A percentile compares a stretch with the other conserved stretches of the same genome.
Conservation (phyloP, 2,797 vertebrate species). For the Leptoclinus maculatus region DNA sequence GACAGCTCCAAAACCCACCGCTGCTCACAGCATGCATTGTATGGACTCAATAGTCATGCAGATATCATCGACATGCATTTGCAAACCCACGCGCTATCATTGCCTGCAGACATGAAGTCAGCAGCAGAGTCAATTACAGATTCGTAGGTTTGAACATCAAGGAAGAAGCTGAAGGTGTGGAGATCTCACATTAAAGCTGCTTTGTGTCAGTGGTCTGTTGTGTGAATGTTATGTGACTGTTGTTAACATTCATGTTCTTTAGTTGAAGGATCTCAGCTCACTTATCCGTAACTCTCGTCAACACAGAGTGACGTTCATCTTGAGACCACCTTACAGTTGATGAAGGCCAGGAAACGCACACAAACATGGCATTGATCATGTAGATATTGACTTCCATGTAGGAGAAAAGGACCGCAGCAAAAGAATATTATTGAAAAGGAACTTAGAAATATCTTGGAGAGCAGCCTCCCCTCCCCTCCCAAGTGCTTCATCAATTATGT, state of each 20-base stretch:
- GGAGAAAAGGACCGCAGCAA: conserved; percentile 28
- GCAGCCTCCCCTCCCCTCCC: background rate
- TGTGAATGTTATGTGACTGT: conserved; percentile 38
- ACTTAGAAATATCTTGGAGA: conserved; percentile 46
- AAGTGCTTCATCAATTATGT: conserved; percentile 71
- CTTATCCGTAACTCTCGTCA: background rate
- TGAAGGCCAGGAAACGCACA: background rate
- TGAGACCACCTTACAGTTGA: conserved; percentile 8
- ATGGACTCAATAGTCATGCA: conserved; percentile 25
- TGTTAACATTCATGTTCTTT: conserved; percentile 29
- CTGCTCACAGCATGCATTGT: conserved; percentile 37
- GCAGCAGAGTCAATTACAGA: conserved; percentile 41
- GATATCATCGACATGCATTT: conserved; percentile 47
- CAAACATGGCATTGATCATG: conserved; percentile 28
- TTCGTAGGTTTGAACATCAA: conserved; percentile 36
- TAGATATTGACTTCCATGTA: conserved; percentile 13
- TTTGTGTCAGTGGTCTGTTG: conserved; percentile 38
- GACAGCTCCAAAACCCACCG: conserved; percentile 16
- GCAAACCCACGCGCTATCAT: conserved; percentile 33
- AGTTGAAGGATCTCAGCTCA: conserved; percentile 15
- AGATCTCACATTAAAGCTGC: conserved; percentile 45
- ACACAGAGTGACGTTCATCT: conserved; percentile 9
- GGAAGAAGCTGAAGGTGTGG: conserved; percentile 13
- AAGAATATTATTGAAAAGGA: conserved; percentile 33
- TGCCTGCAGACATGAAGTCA: conserved; percentile 38